Percentiles rank a stretch among this genome's conserved stretches.
These are phyloP conservation scores for Loriculus beryllinus DNA, from an alignment of 2,797 vertebrate genomes.

Conservation along the genomic window DNA sequence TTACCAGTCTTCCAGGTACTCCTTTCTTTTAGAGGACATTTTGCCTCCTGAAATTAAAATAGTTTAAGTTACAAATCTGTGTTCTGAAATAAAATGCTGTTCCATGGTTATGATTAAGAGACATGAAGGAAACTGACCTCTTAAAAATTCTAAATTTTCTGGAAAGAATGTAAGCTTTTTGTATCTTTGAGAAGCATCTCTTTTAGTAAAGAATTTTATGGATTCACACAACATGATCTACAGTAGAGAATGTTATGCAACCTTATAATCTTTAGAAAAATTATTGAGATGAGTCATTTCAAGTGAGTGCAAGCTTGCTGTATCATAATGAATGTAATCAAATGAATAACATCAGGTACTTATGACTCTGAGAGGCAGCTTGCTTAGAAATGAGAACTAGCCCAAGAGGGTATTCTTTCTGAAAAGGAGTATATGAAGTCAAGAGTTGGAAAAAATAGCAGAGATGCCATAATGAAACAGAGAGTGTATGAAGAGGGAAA, in stretches of 20 bases:
- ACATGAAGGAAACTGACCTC: background rate
- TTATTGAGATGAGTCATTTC: background rate
- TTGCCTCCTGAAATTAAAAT: background rate
- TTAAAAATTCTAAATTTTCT: background rate
- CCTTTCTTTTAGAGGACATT: background rate
- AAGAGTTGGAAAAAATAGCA: background rate
- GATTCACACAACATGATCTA: background rate
- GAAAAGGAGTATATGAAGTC: background rate
- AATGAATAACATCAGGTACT: background rate
- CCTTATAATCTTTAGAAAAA: background rate
- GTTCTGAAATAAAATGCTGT: background rate
- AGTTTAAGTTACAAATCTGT: background rate
- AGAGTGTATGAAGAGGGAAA: background rate
- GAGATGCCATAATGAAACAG: background rate
- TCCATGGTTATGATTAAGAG: background rate
- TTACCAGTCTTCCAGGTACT: constrained; percentile 92
- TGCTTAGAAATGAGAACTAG: background rate
- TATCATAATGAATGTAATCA: background rate
- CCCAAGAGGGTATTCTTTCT: background rate
- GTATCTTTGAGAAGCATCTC: background rate
- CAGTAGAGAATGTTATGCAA: background rate
- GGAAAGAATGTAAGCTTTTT: background rate
- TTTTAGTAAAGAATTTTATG: background rate
- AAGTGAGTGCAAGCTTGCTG: background rate
- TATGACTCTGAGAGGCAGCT: background rate